Percentiles rank a stretch among this genome's conserved stretches.
phyloP scores from a whole-genome alignment of 2,888 invertebrate genomes.

The Myathropa florea region DNA sequence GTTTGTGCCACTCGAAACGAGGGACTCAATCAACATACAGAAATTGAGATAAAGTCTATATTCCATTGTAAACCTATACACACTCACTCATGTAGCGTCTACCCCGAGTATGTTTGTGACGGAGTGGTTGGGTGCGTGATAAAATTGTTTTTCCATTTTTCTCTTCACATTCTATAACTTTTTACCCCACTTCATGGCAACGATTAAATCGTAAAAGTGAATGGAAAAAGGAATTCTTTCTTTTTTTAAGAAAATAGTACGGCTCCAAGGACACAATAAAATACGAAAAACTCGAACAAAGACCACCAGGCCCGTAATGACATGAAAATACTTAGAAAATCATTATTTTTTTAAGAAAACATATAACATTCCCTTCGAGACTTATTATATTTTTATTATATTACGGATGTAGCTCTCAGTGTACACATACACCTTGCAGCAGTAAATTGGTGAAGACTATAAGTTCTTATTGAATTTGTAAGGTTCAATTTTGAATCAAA shows the following conservation, averaged over 20 bases:
- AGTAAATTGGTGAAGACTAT: background rate
- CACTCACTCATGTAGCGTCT: background rate
- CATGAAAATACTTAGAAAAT: constrained; percentile 5
- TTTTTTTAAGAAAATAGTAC: background rate
- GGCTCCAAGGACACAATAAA: constrained; percentile 4
- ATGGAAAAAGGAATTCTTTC: background rate
- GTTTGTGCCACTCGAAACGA: background rate
- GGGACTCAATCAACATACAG: constrained; percentile 19
- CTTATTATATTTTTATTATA: constrained; percentile 41
- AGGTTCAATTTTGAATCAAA: constrained; percentile 19
- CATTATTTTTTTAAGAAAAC: constrained; percentile 8
- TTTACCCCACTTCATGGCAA: background rate
- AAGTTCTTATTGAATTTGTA: constrained; percentile 18
- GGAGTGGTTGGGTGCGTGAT: background rate
- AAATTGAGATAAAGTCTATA: constrained; percentile 24
- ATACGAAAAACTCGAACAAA: background rate
- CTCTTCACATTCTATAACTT: background rate
- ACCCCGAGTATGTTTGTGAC: background rate
- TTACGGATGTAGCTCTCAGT: background rate
- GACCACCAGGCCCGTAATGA: background rate
- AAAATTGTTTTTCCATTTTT: constrained; percentile 22
- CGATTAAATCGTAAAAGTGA: constrained; percentile 6
- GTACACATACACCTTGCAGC: background rate
- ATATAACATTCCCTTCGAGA: constrained; percentile 18
- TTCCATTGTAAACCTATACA: background rate